Conservation (phyloP, 2,113 vertebrate genomes). For the Ginglymostoma cirratum region DNA sequence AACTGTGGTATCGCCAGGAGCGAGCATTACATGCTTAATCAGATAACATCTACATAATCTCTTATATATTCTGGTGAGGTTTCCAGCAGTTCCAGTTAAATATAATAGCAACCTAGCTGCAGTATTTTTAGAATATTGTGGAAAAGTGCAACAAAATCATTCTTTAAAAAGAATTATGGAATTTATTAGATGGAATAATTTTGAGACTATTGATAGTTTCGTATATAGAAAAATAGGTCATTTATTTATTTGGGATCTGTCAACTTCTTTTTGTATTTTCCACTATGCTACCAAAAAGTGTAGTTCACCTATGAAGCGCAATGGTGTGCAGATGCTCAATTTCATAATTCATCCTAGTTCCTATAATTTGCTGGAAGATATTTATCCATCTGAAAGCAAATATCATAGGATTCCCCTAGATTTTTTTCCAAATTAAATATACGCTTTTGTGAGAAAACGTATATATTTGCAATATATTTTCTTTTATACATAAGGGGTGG, state of each 20-base stretch:
- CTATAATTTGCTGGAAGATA: neutral
- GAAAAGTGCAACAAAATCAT: neutral
- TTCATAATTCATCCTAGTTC: neutral
- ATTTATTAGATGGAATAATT: neutral
- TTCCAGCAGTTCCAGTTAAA: neutral
- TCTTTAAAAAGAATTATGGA: neutral
- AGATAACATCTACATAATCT: neutral
- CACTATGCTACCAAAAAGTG: neutral
- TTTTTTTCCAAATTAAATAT: neutral
- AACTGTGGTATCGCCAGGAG: neutral
- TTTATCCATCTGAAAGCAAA: neutral
- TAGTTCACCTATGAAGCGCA: neutral
- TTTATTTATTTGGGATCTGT: neutral
- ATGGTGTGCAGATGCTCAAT: neutral
- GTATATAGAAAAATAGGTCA: neutral
- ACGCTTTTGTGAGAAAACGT: neutral
- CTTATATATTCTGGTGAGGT: neutral
- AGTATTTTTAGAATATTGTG: neutral
- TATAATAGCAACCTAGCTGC: neutral
- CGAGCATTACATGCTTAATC: slow-evolving; percentile 13
- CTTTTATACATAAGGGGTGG: too few relatives aligned
- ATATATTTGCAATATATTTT: neutral
- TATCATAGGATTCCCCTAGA: neutral
- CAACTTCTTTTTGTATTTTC: neutral
- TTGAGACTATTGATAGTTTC: neutral